phyloP scores from a whole-genome alignment of 2,888 invertebrate species.

The Microdon myrmicae region DNA sequence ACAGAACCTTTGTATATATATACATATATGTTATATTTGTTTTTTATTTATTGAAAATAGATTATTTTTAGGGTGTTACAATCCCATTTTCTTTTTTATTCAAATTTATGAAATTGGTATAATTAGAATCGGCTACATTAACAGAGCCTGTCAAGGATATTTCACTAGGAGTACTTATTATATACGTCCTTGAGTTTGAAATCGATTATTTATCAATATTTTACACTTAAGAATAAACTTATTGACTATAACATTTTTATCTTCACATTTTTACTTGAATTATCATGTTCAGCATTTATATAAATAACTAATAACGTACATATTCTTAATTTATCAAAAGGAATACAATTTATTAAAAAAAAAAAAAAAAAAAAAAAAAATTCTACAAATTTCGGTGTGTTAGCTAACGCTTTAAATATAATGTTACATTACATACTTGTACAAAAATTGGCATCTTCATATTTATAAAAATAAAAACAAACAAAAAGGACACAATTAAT shows the following conservation, averaged over 20 bases:
- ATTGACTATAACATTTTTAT: constrained; percentile 29
- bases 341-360: too few species aligned
- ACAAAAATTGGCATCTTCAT: too few species aligned
- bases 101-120: constrained; percentile 31
- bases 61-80: constrained; percentile 36
- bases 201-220: constrained; percentile 6
- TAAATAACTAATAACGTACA: constrained; percentile 44
- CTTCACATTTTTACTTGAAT: constrained; percentile 22
- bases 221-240: constrained; percentile 34
- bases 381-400: too few species aligned
- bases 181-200: constrained; percentile 27
- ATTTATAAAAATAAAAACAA: too few species aligned
- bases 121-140: constrained; percentile 27
- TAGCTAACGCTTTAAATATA: too few species aligned
- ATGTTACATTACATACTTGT: too few species aligned
- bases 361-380: too few species aligned
- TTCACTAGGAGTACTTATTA: constrained; percentile 31
- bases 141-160: constrained; percentile 21
- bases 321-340: too few species aligned
- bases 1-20: too few species aligned
- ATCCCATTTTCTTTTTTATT: constrained; percentile 30
- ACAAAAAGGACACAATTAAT: too few species aligned
- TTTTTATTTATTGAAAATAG: constrained; percentile 48
- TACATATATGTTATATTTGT: too few species aligned
- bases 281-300: constrained; percentile 12